Evolutionary conservation across 2,113 vertebrate species (phyloP).

Genomic region (Nycticryphes semicollaris): DNA sequence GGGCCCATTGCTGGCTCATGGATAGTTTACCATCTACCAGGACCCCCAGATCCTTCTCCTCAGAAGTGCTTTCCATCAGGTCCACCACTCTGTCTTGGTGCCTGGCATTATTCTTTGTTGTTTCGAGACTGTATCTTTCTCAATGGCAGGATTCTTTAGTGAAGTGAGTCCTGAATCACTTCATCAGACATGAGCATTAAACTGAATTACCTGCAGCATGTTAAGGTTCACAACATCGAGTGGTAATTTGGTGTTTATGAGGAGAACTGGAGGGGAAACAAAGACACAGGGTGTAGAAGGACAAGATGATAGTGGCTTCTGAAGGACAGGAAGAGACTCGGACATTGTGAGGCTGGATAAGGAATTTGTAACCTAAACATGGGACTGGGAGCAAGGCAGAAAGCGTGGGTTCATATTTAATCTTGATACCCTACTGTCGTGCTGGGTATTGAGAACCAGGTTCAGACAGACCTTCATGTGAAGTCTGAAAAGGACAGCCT

Average conservation of each 20-base stretch:
- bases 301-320: no score
- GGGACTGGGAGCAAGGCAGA: neutral
- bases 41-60: no score
- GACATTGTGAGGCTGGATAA: neutral
- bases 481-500: neutral
- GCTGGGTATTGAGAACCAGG: neutral
- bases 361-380: neutral
- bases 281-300: rapidly evolving
- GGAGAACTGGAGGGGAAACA: neutral
- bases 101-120: neutral
- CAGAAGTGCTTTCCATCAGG: no score
- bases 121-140: neutral
- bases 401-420: neutral
- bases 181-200: rapidly evolving
- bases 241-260: neutral
- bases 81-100: no score
- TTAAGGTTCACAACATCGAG: neutral
- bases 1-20: no score
- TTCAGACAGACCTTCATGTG: neutral
- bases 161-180: neutral
- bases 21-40: no score
- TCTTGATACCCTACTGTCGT: neutral
- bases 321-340: neutral
- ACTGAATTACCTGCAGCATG: neutral
- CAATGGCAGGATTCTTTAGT: neutral